Base-by-base conservation (phyloP, 2,113 vertebrate species). In the Hemibagrus wyckioides region DNA sequence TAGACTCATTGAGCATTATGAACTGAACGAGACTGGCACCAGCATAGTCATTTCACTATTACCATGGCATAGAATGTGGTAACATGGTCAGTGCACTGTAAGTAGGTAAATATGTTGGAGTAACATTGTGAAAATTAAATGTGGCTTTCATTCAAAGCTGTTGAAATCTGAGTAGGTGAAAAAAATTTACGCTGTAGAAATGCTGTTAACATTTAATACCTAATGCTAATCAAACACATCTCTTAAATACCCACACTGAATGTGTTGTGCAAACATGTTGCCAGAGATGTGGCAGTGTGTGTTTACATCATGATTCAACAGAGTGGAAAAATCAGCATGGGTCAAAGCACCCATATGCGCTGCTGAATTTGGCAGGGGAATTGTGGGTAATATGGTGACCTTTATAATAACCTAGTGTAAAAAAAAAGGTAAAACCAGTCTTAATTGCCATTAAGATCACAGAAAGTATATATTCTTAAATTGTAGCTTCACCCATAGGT, bases 301-400 rank as follows among this genome's bases (percentile, higher is more conserved):
- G 57, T 59, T 59, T 59, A 59, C 23, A 59, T 44, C 80, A 65
- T n/a, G 25, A 59, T 36, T 23, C 21, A 23, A 21, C 36, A 36
- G 54, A 67, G 25, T 63, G 59, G 59, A 83, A 65, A 83, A 59
- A 41, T 28, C 41, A 65, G 50, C 23, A 25, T 15, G 81, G 81
- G 39, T 65, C 81, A 83, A 65, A 83, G 81, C 17, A 41, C 15
- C 36, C 39, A 44, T 44, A 65, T 83, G 81, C 41, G 44, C 57
- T 59, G 57, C 57, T 59, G 36, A n/a, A 36, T 9, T 39, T 41
- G 36, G 80, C 36, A 21, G 59, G 59, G 59, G 25, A 50, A 6
- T 54, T 50, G 48, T 44, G 28, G 36, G 28, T 9, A 19, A 65
- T 67, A 33, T 83, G 48, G 25, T 83, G 82, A 83, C 61, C 82